Evolutionary conservation across 1,140 invertebrate genomes (phyloP), one percentile per base, ranked within the genome.

Genomic region (Ostrea denselamellosa): DNA sequence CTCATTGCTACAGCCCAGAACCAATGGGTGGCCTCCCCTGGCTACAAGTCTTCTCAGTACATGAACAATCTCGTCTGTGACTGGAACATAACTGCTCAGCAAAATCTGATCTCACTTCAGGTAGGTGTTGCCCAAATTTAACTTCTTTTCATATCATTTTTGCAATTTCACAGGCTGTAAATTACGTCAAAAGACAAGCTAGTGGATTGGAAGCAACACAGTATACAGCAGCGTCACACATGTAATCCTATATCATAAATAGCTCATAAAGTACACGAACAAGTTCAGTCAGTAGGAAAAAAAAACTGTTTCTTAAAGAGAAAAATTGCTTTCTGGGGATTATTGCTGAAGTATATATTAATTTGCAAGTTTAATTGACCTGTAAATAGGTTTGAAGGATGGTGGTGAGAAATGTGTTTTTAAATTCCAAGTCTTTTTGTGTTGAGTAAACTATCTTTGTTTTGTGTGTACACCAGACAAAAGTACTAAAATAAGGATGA

Each of bases 11-110:
- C 71, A 22, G 12, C 19, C 17, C 54, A 14, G 53, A 58, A 54
- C 17, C 84, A 89, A 12, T 91, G 90, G 89, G 86, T 91, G 52
- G 65, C 90, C 34, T 91, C 90, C 62, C 90, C 90, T 28, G 83
- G 87, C 52, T 90, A 68, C 85, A 89, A 88, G 34, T 25, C 88
- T 25, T 52, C 77, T 56, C 56, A 17, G 68, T 91, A 91, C 85
- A 88, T 89, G 12, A 85, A 89, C 25, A 90, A 89, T 62, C 65
- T 90, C 44, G 83, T 91, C 58, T 91, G 91, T 87, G 91, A 91
- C 56, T 91, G 91, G 91, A 68, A 87, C 54, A 89, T 91, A 58
- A 88, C 68, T n/a, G 54, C 89, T 51, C 54, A 68, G 54, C 62
- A 56, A 34, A 88, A 89, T 51, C 81, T 91, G 51, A 68, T 91